Evolutionary conservation across 2,888 invertebrate genomes (phyloP), one percentile per base, ranked within the genome.

Genomic region (Teleiodes luculella): DNA sequence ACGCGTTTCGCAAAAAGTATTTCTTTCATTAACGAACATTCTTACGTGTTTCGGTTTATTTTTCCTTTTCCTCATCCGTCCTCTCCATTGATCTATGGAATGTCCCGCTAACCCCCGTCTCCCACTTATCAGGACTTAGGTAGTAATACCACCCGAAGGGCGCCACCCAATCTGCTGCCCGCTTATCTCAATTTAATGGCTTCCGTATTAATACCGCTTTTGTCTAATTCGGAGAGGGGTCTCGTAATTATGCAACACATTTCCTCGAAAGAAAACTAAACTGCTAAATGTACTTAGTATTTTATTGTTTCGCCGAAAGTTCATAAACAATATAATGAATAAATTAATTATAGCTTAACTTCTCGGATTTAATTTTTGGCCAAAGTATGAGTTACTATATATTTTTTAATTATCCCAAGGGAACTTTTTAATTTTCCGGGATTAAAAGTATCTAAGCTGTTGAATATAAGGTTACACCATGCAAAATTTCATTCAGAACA

Each of bases 111-210:
- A 78, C 77, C 80, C 78, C 77, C 76, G 70, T 69, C 76, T 78
- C 82, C 76, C 79, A 85, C 79, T 86, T 88, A 87, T 86, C 86
- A 83, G 80, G 86, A 80, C 86, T 86, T 84, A 80, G 72, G 75
- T 74, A 74, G 81, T 88, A 86, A 88, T 85, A 85, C 87, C 83
- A 80, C 79, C 77, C 81, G 80, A 78, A 85, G 86, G 88, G 85
- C 79, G 78, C 75, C 79, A 76, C 85, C 86, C 86, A 86, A 87
- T 87, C 86, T 87, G 85, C 85, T 79, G 67, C 71, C 20, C 77
- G 84, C 86, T 88, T 88, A 89, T 89, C 87, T 86, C 86, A 84
- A 87, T 87, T 87, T 88, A 88, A 88, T 89, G 87, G 86, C 80
- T 85, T 85, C 84, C 83, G 85, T 84, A 86, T 86, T 87, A 86